These are phyloP conservation scores for Papilio demoleus DNA, from an alignment of 2,888 invertebrate species.

Conservation along the genomic window DNA sequence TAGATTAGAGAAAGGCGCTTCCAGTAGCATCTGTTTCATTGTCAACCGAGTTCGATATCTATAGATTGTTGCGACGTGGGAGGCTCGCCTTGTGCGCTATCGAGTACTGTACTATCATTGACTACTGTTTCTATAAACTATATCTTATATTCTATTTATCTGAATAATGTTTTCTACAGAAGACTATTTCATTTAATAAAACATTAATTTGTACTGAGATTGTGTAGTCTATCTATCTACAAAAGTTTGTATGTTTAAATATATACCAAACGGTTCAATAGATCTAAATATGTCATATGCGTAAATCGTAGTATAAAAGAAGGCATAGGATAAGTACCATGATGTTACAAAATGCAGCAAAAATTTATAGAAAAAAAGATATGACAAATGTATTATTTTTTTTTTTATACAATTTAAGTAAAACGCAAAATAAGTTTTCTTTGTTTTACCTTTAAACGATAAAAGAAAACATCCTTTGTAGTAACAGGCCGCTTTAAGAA, in stretches of 20 bases:
- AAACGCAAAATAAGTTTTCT: conserved; percentile 28
- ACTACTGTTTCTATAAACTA: neutral
- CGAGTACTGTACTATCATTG: conserved; percentile 8
- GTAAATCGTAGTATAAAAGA: neutral
- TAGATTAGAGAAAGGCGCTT: conserved; percentile 13
- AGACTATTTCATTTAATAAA: neutral
- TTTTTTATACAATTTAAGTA: conserved; percentile 19
- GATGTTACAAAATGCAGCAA: too few species aligned
- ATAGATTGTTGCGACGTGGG: conserved; percentile 68
- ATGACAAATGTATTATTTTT: too few species aligned
- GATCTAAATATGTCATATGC: neutral
- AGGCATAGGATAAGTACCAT: too few species aligned
- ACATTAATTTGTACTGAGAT: too few species aligned
- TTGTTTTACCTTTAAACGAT: conserved; percentile 13
- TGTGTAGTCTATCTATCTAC: too few species aligned
- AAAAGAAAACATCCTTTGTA: conserved; percentile 9
- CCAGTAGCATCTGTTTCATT: conserved; percentile 23
- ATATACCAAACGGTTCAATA: too few species aligned
- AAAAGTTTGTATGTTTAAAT: too few species aligned
- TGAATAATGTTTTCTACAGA: neutral
- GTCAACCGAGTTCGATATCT: conserved; percentile 42
- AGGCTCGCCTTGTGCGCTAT: conserved; percentile 54
- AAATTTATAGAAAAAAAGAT: too few species aligned
- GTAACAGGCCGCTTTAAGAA: conserved; percentile 27
- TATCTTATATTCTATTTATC: neutral